These are phyloP conservation scores for Drosophila histrio DNA, from an alignment of 2,888 invertebrate species.

Conservation along the genomic window DNA sequence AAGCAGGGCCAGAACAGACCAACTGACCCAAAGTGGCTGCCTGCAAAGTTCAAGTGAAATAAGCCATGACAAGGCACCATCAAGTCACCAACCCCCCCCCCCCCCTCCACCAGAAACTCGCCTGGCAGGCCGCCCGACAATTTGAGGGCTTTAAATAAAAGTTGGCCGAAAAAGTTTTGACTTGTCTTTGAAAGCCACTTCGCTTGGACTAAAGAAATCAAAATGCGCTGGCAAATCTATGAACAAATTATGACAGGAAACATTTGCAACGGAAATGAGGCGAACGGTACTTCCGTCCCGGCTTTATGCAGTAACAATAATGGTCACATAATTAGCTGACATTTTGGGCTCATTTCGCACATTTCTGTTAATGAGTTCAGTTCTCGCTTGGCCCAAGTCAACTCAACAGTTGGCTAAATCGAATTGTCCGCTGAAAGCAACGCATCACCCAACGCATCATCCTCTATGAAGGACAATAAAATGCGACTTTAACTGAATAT, in stretches of 20 bases:
- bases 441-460: slow-evolving; percentile 27
- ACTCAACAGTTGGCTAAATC: slow-evolving; percentile 54
- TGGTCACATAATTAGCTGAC: slow-evolving; percentile 60
- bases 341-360: slow-evolving; percentile 37
- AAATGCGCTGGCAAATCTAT: slow-evolving; percentile 42
- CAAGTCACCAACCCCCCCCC: not conserved
- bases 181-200: slow-evolving; percentile 66
- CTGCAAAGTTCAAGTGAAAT: slow-evolving; percentile 72
- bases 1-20: slow-evolving; percentile 11
- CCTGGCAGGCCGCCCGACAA: slow-evolving; percentile 32
- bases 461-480: slow-evolving; percentile 16
- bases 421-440: slow-evolving; percentile 19
- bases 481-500: slow-evolving; percentile 3
- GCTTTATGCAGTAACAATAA: slow-evolving; percentile 16
- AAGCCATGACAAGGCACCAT: slow-evolving; percentile 66
- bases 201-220: slow-evolving; percentile 36
- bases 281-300: slow-evolving; percentile 50
- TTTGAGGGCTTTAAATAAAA: slow-evolving; percentile 62
- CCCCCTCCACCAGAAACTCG: not conserved
- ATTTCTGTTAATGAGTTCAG: slow-evolving; percentile 53
- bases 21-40: slow-evolving; percentile 62
- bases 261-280: slow-evolving; percentile 68
- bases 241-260: slow-evolving; percentile 70
- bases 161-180: slow-evolving; percentile 58
- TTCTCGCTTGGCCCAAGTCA: not conserved